These are phyloP conservation scores for Cyanistes caeruleus DNA, from an alignment of 2,113 vertebrate genomes.

Conservation along the genomic window DNA sequence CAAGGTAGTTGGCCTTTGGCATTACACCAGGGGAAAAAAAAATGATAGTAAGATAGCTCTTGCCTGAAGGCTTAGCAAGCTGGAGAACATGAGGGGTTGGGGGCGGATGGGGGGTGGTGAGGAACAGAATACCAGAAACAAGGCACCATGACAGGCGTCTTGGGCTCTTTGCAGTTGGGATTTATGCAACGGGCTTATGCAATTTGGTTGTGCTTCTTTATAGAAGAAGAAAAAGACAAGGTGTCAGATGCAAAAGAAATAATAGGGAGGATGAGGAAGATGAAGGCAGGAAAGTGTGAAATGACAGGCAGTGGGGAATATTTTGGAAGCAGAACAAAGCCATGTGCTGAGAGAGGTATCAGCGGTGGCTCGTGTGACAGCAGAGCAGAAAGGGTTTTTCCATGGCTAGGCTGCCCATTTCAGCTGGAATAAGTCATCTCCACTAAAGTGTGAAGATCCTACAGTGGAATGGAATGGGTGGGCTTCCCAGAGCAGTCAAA, in stretches of 20 bases:
- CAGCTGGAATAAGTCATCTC: background rate
- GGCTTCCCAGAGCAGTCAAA: background rate
- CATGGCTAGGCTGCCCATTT: background rate
- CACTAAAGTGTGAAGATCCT: background rate
- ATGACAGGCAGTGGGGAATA: background rate
- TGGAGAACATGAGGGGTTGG: background rate
- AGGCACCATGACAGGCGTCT: background rate
- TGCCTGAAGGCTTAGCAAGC: background rate
- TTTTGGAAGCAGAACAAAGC: background rate
- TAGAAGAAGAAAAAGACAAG: background rate
- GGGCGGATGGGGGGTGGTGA: background rate
- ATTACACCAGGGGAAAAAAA: background rate
- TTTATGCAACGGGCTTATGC: background rate
- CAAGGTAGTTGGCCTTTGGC: constrained; percentile 3
- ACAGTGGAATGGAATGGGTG: background rate
- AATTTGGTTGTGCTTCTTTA: background rate
- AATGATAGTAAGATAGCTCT: background rate
- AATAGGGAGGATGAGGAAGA: background rate
- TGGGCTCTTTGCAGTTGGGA: background rate
- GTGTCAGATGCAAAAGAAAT: background rate
- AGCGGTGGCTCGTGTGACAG: background rate
- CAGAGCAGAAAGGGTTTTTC: background rate
- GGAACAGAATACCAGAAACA: background rate
- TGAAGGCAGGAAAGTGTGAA: background rate
- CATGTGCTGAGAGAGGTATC: background rate